Percentiles rank a stretch among this genome's conserved stretches.
These are phyloP conservation scores for Sepiola atlantica DNA, from an alignment of 2,888 invertebrate genomes.

Conservation along the genomic window DNA sequence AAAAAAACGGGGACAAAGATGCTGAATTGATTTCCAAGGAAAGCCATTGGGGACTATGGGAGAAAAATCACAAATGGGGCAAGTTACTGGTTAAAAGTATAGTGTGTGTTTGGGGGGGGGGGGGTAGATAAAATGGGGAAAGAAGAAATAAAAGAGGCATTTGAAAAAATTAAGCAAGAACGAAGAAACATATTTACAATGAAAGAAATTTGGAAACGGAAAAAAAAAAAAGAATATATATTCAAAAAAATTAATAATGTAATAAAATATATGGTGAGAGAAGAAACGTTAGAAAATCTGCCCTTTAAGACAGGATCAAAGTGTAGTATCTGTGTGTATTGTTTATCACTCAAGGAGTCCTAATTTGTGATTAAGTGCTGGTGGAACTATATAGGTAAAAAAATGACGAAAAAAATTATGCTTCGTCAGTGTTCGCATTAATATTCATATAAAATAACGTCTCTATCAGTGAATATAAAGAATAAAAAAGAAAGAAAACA, in stretches of 20 bases:
- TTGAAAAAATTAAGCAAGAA: neutral
- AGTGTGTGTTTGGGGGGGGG: neutral
- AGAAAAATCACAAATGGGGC: neutral
- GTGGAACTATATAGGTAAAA: too few relatives aligned
- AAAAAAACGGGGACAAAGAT: conserved; percentile 33
- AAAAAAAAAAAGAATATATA: neutral
- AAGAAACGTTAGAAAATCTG: neutral
- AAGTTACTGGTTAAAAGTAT: neutral
- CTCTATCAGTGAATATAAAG: too few relatives aligned
- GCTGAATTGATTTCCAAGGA: conserved; percentile 10
- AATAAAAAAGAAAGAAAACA: neutral
- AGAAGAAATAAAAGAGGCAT: neutral
- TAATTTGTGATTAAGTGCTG: too few relatives aligned
- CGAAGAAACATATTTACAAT: neutral
- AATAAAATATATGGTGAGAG: neutral
- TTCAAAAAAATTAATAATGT: neutral
- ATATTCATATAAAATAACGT: too few relatives aligned
- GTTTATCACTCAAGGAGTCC: too few relatives aligned
- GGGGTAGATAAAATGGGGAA: neutral
- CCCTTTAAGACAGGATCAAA: neutral
- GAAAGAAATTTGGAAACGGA: neutral
- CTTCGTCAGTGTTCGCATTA: too few relatives aligned
- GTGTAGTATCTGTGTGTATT: too few relatives aligned
- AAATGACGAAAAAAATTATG: too few relatives aligned
- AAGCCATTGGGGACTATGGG: neutral